Percentiles rank a stretch among this genome's conserved stretches.
phyloP scores from a whole-genome alignment of 2,888 invertebrate species.

The Patella pellucida region DNA sequence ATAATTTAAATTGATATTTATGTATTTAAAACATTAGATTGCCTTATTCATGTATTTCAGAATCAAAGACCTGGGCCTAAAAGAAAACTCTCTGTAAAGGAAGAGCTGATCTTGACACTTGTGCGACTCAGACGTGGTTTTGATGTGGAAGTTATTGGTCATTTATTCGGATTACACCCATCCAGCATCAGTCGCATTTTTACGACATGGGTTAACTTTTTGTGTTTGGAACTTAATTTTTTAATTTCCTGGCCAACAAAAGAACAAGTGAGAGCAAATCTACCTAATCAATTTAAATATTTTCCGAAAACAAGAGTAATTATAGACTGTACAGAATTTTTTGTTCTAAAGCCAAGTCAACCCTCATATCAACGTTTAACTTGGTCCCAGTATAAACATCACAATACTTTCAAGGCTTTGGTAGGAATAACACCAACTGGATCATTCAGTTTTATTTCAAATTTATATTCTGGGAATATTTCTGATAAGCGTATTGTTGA shows the following conservation, averaged over 20 bases:
- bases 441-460: conserved; percentile 22
- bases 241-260: too few species aligned
- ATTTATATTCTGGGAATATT: conserved; percentile 32
- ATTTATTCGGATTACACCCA: background rate
- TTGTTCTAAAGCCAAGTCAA: conserved; percentile 26
- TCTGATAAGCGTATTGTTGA: conserved; percentile 32
- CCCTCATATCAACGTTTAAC: conserved; percentile 27
- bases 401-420: conserved; percentile 28
- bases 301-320: background rate
- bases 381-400: conserved; percentile 29
- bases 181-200: background rate
- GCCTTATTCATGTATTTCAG: background rate
- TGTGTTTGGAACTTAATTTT: background rate
- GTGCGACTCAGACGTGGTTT: background rate
- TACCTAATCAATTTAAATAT: background rate
- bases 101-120: too few species aligned
- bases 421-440: conserved; percentile 26
- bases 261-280: background rate
- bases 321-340: conserved; percentile 15
- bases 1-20: background rate
- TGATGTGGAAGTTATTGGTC: background rate
- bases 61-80: background rate
- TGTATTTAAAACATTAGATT: background rate
- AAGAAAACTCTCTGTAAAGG: too few species aligned
- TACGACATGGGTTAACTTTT: background rate